Evolutionary conservation across 2,888 invertebrate genomes (phyloP), one percentile per base, ranked within the genome.

Genomic region (Thecophora atra): DNA sequence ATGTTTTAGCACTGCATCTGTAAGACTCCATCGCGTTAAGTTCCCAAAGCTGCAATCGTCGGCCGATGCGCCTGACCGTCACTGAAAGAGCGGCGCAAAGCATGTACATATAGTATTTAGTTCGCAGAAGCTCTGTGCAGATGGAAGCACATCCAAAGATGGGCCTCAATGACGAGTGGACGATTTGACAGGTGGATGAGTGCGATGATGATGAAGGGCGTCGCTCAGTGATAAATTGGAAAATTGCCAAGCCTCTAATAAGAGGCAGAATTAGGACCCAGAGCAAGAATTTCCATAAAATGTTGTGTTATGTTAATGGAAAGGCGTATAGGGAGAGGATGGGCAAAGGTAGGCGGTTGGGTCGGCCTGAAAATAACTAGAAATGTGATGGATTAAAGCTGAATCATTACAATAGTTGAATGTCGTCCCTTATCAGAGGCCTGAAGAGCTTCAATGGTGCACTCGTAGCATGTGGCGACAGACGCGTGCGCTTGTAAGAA

Each of bases 141-240:
- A 19, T 21, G 24, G 11, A 11, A 54, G n/a, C 5, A 54, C 21
- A 54, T 54, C 11, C 54, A 54, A 11, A n/a, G 3, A 21, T 21
- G 8, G 24, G 28, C 58, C 60, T 47, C 15, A 47, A 24, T 64
- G 64, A 64, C 26, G 47, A 64, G 47, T 47, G 21, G 64, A 64
- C 64, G 47, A 47, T 15, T 24, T 21, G 64, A 11, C 24, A 47
- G 26, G 28, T 15, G 28, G 24, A n/a, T 67, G 42, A 54, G 24
- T 19, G 24, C 13, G 19, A 64, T 64, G 47, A 24, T 64, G 42
- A 64, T 44, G 47, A 47, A 21, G 56, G 17, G n/a, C 44, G 67
- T 13, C 30, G 66, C 28, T 15, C 66, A 66, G 26, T 52, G 47
- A 28, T 37, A 56, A 67, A 56, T 67, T 67, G 67, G 56, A 56